Conservation (phyloP, 2,113 vertebrate species). For the Entomyzon cyanotis region DNA sequence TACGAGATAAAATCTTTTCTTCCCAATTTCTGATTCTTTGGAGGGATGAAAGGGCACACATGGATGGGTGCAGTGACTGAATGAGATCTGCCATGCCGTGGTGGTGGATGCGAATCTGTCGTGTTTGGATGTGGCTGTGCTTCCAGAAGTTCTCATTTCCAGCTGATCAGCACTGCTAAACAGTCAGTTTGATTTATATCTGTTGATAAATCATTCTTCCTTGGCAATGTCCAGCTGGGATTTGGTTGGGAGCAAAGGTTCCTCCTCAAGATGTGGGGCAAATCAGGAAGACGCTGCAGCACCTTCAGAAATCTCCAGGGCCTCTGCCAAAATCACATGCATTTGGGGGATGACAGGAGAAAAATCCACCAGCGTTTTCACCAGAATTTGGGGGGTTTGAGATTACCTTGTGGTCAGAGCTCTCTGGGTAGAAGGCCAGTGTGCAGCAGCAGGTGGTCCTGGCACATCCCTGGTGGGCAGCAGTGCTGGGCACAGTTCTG, state of each 20-base stretch:
- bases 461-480: not conserved
- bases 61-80: not conserved
- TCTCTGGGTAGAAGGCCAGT: rapidly evolving
- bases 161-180: not conserved
- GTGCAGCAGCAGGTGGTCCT: not conserved
- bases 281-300: rapidly evolving
- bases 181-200: not conserved
- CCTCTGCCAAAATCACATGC: rapidly evolving
- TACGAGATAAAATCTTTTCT: not conserved
- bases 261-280: rapidly evolving
- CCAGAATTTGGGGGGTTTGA: not conserved
- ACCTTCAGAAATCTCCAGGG: rapidly evolving
- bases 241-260: not conserved
- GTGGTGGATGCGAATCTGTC: not conserved
- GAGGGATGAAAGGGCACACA: not conserved
- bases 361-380: rapidly evolving
- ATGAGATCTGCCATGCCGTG: rapidly evolving
- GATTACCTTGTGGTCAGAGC: not conserved
- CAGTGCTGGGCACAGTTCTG: rapidly evolving
- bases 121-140: not conserved
- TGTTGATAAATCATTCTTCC: not conserved
- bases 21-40: not conserved
- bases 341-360: rapidly evolving
- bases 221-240: not conserved
- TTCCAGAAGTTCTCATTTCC: not conserved